phyloP scores from a whole-genome alignment of 1,140 invertebrate species.

The Camponotus floridanus region DNA sequence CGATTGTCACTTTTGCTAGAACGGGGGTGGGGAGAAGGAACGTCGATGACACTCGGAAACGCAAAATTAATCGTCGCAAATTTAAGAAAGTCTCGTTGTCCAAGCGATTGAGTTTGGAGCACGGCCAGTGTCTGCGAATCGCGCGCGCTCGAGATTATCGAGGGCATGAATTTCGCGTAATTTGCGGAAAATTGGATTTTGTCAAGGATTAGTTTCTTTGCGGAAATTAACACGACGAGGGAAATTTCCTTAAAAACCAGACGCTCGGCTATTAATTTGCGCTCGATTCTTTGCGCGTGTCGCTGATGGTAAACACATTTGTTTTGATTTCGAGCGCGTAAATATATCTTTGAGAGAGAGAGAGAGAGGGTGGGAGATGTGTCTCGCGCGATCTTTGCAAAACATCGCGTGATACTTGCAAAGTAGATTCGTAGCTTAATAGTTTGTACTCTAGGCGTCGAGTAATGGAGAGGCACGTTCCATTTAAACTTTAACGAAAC shows the following conservation, averaged over 20 bases:
- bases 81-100: conserved; percentile 73
- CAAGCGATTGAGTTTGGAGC: conserved; percentile 70
- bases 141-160: neutral
- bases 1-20: conserved; percentile 54
- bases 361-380: neutral
- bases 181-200: neutral
- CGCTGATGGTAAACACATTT: neutral
- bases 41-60: conserved; percentile 35
- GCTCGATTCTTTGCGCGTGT: no score
- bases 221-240: no score
- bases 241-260: no score
- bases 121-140: conserved; percentile 48
- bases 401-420: neutral
- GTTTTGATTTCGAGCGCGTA: neutral
- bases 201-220: neutral
- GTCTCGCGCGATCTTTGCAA: neutral
- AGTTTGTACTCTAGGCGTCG: neutral
- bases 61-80: conserved; percentile 61
- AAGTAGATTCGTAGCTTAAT: conserved; percentile 17
- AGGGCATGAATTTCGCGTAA: neutral
- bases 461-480: conserved; percentile 17
- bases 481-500: conserved; percentile 59
- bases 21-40: neutral
- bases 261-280: no score
- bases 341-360: conserved; percentile 10